These are phyloP conservation scores for Paramisgurnus dabryanus DNA, from an alignment of 2,113 vertebrate species.

Conservation along the genomic window DNA sequence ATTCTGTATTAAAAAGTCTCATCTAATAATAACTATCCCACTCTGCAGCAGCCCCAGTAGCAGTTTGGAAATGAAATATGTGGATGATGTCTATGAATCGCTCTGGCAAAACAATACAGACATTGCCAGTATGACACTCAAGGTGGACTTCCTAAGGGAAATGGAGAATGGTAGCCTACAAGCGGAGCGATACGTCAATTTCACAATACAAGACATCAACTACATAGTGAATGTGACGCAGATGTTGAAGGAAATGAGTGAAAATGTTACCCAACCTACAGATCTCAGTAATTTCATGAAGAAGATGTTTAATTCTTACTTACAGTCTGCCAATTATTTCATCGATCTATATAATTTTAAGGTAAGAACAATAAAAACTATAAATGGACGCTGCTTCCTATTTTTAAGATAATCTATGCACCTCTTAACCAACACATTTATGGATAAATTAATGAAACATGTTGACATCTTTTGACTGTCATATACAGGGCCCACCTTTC, in stretches of 20 bases:
- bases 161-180: slow-evolving; percentile 43
- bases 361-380: slow-evolving; percentile 25
- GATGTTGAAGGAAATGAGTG: slow-evolving; percentile 39
- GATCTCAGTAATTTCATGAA: slow-evolving; percentile 26
- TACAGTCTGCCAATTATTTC: not conserved
- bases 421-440: too few species aligned
- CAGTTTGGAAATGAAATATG: not conserved
- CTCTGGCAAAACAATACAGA: slow-evolving; percentile 39
- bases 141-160: slow-evolving; percentile 28
- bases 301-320: slow-evolving; percentile 13
- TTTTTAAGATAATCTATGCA: too few species aligned
- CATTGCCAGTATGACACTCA: slow-evolving; percentile 29
- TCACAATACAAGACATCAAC: slow-evolving; percentile 48
- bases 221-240: slow-evolving; percentile 22
- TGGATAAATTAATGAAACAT: too few species aligned
- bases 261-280: not conserved
- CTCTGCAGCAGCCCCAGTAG: not conserved
- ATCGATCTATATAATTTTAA: slow-evolving; percentile 16
- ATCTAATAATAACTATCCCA: too few species aligned
- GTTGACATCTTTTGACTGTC: too few species aligned
- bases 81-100: slow-evolving; percentile 36
- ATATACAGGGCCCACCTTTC: not conserved
- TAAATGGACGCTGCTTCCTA: too few species aligned
- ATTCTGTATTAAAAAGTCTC: too few species aligned
- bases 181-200: slow-evolving; percentile 36